Base-by-base conservation (phyloP, 1,140 invertebrate species). In the Ceratosolen fusciceps region DNA sequence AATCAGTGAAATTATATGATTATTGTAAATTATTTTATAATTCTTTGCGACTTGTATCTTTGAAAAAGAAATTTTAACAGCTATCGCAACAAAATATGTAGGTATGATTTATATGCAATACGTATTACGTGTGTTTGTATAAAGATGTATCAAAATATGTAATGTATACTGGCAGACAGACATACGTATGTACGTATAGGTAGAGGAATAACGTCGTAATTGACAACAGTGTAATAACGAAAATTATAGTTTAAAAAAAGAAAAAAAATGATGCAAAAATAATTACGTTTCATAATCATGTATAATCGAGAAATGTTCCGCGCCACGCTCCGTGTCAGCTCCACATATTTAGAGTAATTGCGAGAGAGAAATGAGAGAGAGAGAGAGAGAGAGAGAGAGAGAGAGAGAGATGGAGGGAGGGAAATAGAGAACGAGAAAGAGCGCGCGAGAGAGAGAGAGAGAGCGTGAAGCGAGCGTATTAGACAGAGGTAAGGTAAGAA, bases 271-370 rank as follows among this genome's bases (percentile, higher is more conserved):
- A 79, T 67, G 29, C 43, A 67, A 79, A 79, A 72, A 34, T 37
- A 65, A 34, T 54, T 74, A 71, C 62, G 74, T 80, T 80, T 80
- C 67, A 56, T 73, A 77, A 72, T 21, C 73, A 76, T 80, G 74
- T 77, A 73, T 73, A 80, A 80, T 80, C 74, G 74, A 80, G 58
- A 80, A 54, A 80, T 58, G 68, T 80, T 76, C 56, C 74, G 79
- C 79, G 74, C 68, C 68, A 80, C 74, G 79, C 74, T 80, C 68
- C 79, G 68, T 80, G 58, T 80, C 74, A 80, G 68, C 79, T 80
- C 73, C 73, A 71, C 74, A 71, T 24, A 74, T 68, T 80, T 71
- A 60, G 73, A 60, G 19, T 80, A 75, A 76, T 52, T 80, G 73
- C 31, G 49, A 43, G 67, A 24, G 24, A 62, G 70, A 24, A 58